Conservation (phyloP, 2,888 invertebrate genomes). For the Drosophila longiperda region DNA sequence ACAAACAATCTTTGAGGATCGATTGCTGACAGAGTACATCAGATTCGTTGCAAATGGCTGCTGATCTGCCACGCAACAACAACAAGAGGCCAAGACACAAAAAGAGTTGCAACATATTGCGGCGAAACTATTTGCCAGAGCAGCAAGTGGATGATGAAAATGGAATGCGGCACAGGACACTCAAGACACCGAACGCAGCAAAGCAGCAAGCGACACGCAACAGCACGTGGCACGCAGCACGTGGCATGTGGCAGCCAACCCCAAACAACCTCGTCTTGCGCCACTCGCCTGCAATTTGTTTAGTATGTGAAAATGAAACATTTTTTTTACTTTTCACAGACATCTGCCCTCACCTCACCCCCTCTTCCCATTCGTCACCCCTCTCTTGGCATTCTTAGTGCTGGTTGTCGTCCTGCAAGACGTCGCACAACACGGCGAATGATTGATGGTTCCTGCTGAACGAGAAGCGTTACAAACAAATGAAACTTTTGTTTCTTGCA, state of each 20-base stretch:
- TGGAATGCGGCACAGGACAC: constrained; percentile 51
- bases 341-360: background rate
- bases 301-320: constrained; percentile 78
- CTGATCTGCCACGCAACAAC: background rate
- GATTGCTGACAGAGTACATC: background rate
- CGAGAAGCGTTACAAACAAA: constrained; percentile 75
- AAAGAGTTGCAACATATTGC: constrained; percentile 36
- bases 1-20: background rate
- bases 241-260: constrained; percentile 42
- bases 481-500: constrained; percentile 81
- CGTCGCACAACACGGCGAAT: constrained; percentile 76
- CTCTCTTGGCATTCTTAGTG: constrained; percentile 13
- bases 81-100: background rate
- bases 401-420: constrained; percentile 45
- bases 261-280: background rate
- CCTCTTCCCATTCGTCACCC: no score
- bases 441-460: constrained; percentile 77
- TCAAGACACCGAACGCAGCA: constrained; percentile 14
- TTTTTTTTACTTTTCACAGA: constrained; percentile 47
- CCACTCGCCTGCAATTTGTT: constrained; percentile 72
- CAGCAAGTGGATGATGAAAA: constrained; percentile 22
- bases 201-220: constrained; percentile 25
- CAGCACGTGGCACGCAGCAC: constrained; percentile 32
- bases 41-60: background rate
- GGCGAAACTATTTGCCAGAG: constrained; percentile 35